phyloP scores from a whole-genome alignment of 2,797 vertebrate species.

The Lycodopsis pacificus region DNA sequence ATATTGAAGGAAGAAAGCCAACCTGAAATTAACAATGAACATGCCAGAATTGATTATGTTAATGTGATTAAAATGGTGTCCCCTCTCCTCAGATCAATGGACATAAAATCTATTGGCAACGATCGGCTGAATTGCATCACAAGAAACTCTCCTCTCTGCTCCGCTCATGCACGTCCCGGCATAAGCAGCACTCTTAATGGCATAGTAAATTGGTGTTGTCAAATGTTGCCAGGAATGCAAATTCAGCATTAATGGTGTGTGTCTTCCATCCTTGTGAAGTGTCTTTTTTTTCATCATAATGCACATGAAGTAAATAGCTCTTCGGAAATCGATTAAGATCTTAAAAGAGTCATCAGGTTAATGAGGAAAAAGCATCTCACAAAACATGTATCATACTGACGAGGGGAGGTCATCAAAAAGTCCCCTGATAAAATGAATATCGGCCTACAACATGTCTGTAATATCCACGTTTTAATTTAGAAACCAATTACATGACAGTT shows the following conservation, averaged over 20 bases:
- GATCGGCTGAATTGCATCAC: constrained; percentile 34
- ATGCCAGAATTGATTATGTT: constrained; percentile 57
- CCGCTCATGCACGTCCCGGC: background rate
- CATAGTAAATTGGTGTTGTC: constrained; percentile 54
- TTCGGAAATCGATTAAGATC: constrained; percentile 32
- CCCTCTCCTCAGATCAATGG: constrained; percentile 35
- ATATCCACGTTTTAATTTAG: background rate
- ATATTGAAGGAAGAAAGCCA: background rate
- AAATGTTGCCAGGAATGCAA: constrained; percentile 56
- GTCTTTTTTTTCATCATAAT: constrained; percentile 45
- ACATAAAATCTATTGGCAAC: constrained; percentile 42
- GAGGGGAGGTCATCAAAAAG: background rate
- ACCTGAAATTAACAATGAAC: background rate
- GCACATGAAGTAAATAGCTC: constrained; percentile 13
- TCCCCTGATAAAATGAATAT: background rate
- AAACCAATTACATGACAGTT: background rate
- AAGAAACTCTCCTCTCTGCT: constrained; percentile 23
- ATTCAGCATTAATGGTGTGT: constrained; percentile 48
- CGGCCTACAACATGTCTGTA: background rate
- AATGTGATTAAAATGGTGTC: constrained; percentile 38
- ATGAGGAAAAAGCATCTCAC: constrained; percentile 30
- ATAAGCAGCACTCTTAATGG: constrained; percentile 37
- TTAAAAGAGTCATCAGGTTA: constrained; percentile 43
- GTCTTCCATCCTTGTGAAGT: constrained; percentile 40
- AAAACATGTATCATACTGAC: background rate